phyloP scores from a whole-genome alignment of 2,888 invertebrate species.

The Strigamia maritima region DNA sequence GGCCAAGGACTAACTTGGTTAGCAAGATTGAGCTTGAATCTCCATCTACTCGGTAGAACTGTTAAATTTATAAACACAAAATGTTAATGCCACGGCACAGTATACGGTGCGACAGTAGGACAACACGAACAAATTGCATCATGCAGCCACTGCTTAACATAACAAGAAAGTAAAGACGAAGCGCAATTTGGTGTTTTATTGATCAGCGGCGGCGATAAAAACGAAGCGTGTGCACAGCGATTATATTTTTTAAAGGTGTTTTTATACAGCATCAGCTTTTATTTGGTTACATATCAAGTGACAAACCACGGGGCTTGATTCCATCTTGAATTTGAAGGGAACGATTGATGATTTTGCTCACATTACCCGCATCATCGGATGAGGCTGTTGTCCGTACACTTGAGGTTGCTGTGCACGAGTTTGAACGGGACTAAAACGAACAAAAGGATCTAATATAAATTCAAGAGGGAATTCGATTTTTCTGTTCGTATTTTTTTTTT shows the following conservation, averaged over 20 bases:
- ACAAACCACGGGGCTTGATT: neutral
- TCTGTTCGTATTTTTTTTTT: neutral
- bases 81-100: neutral
- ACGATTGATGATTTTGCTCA: neutral
- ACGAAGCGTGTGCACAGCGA: constrained; percentile 11
- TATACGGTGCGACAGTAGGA: too few relatives aligned
- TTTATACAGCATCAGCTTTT: neutral
- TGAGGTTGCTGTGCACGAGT: constrained; percentile 28
- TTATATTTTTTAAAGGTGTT: neutral
- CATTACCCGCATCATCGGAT: neutral
- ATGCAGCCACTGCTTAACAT: neutral
- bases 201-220: neutral
- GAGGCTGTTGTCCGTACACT: constrained; percentile 12
- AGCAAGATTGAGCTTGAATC: neutral
- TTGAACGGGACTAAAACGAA: constrained; percentile 29
- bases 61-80: neutral
- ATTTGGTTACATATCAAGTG: neutral
- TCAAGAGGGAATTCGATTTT: neutral
- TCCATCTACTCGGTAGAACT: constrained; percentile 10
- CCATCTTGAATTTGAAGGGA: neutral
- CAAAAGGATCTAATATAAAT: neutral
- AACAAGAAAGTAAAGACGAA: neutral
- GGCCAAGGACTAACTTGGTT: constrained; percentile 13
- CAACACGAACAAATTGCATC: neutral
- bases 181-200: neutral